Conservation (phyloP, 2,888 invertebrate species). For the Melinaea marsaeus region DNA sequence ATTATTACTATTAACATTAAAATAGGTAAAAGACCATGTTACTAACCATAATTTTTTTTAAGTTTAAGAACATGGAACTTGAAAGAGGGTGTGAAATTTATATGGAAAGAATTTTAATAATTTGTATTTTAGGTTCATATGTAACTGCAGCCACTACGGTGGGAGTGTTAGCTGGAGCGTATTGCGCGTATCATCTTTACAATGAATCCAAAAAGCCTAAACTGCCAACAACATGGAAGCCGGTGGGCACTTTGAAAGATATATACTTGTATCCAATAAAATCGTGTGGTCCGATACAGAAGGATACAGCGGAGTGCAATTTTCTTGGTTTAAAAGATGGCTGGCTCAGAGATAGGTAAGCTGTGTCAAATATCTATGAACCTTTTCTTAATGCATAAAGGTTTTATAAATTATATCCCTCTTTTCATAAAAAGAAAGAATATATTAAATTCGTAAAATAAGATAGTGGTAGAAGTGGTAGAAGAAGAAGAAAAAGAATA, state of each 20-base stretch:
- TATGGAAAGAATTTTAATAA: neutral
- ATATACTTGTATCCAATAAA: conserved; percentile 79
- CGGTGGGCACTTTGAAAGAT: conserved; percentile 76
- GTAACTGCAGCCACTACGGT: conserved; percentile 49
- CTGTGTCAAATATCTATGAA: neutral
- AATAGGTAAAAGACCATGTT: too few species aligned
- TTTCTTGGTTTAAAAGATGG: conserved; percentile 74
- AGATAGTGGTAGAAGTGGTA: too few species aligned
- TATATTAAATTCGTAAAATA: too few species aligned
- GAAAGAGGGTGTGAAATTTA: too few species aligned
- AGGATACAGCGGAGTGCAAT: conserved; percentile 73
- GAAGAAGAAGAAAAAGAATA: too few species aligned
- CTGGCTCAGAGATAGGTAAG: conserved; percentile 75
- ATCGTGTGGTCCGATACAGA: conserved; percentile 73
- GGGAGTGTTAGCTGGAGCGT: conserved; percentile 54
- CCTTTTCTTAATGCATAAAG: neutral
- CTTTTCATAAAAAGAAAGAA: too few species aligned
- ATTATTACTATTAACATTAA: too few species aligned
- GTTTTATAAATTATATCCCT: too few species aligned
- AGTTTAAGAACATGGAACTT: too few species aligned
- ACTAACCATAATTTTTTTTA: too few species aligned
- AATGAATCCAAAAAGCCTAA: conserved; percentile 39
- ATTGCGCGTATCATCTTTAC: conserved; percentile 50
- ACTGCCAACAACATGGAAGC: conserved; percentile 74
- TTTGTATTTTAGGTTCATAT: conserved; percentile 39